These are phyloP conservation scores for Leptopilina clavipes DNA, from an alignment of 1,140 invertebrate genomes.

Conservation along the genomic window DNA sequence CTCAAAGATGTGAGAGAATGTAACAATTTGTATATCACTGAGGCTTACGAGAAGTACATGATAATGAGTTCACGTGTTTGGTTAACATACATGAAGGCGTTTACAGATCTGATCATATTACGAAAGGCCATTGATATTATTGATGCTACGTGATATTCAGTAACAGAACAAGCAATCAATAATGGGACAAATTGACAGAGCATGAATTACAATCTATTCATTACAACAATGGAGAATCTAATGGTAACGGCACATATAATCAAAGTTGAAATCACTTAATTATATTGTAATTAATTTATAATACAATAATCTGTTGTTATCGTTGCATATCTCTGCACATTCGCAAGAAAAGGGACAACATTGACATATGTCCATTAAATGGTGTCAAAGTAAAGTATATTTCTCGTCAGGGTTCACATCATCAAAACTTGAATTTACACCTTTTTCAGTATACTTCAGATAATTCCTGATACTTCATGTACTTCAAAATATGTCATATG, in stretches of 20 bases:
- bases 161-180: background rate
- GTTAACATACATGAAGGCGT: constrained; percentile 1
- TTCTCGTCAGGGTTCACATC: no score
- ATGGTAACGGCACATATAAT: background rate
- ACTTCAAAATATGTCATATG: no score
- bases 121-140: background rate
- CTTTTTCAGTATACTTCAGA: no score
- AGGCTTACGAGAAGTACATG: background rate
- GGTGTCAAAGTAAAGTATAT: no score
- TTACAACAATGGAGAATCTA: background rate
- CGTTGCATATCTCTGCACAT: no score
- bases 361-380: no score
- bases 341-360: no score
- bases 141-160: background rate
- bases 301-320: background rate
- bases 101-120: background rate
- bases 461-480: no score
- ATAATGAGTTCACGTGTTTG: background rate
- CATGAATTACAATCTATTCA: background rate
- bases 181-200: background rate
- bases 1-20: background rate
- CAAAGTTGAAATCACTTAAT: no score
- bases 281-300: background rate
- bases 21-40: background rate
- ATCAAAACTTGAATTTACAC: no score